Evolutionary conservation across 2,888 invertebrate genomes (phyloP), one percentile per base, ranked within the genome.

Genomic region (Amorpha juglandis): DNA sequence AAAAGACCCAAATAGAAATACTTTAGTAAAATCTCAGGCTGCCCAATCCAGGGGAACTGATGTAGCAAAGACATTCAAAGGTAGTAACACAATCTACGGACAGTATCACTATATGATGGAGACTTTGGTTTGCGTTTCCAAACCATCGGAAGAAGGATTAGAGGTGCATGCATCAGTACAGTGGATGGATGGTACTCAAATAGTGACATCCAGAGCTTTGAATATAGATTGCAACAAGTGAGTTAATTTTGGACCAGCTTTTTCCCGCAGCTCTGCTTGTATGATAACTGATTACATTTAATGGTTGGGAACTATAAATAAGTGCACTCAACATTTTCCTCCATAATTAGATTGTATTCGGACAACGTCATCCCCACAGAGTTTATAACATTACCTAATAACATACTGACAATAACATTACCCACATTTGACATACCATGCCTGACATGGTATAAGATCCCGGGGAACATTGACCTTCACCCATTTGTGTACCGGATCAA

Each of bases 81-180:
- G 96, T 0, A 88, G 83, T 16, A 89, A 94, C 51, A 87, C 93
- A 42, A 82, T 94, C 64, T 94, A 94, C 14, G 83, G 91, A 12
- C 97, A 97, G 78, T 96, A 95, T 78, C 97, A 97, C 83, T 96
- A 95, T 72, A 94, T 94, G 16, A 96, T 97, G 96, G 97, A 97
- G 80, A 94, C 95, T 0, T 95, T 96, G 69, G 92, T 92, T 0
- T 95, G 95, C 77, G 91, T 95, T 0, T 94, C 95, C 27, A 82
- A 94, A 38, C 97, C 96, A 0, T 91, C 90, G 0, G 97, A 97
- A 79, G 96, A 96, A 79, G 96, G 95, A 0, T 83, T 96, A 73
- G 94, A 96, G 70, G 94, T 97, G 1, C 94, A 92, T 76, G 85
- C 95, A 0, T 77, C 95, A 0, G 88, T 95, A 0, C 96, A 96